phyloP scores from a whole-genome alignment of 2,113 vertebrate genomes.

The Pardalotus punctatus region DNA sequence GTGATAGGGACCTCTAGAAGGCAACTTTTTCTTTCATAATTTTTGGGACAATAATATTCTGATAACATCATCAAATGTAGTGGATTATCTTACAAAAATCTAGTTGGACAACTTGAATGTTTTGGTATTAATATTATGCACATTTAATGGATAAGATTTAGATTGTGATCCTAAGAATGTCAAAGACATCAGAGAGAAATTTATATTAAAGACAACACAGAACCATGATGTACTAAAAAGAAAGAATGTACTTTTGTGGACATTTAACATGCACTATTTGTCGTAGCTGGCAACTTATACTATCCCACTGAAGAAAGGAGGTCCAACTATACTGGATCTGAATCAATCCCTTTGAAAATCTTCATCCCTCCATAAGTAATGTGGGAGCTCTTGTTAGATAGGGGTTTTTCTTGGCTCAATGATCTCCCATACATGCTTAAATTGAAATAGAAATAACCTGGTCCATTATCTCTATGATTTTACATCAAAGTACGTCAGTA shows the following conservation, averaged over 20 bases:
- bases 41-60: background rate
- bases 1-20: background rate
- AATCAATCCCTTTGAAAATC: background rate
- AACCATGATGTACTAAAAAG: background rate
- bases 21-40: background rate
- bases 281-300: background rate
- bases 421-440: background rate
- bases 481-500: background rate
- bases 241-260: background rate
- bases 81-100: background rate
- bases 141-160: background rate
- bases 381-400: background rate
- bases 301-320: background rate
- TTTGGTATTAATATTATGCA: background rate
- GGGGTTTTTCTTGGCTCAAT: background rate
- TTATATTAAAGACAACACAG: background rate
- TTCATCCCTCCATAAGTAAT: background rate
- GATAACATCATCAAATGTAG: background rate
- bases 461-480: background rate
- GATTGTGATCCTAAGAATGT: background rate
- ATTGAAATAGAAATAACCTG: background rate
- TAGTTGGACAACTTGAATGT: background rate
- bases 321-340: background rate
- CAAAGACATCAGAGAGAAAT: background rate
- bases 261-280: background rate